Conservation (phyloP, 2,113 vertebrate species). For the Phalacrocorax brasilianus region DNA sequence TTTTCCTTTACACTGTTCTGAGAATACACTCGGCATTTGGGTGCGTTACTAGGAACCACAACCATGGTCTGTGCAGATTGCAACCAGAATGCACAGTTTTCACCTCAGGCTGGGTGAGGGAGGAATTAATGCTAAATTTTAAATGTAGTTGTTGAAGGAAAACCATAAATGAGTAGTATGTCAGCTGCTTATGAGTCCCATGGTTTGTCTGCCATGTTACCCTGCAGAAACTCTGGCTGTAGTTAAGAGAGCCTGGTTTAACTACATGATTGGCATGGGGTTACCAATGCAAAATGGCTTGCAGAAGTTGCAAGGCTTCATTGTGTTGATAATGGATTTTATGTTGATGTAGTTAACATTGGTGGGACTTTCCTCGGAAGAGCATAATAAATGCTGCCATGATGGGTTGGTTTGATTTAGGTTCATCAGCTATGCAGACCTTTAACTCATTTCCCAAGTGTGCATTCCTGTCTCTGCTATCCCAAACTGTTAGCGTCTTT, state of each 20-base stretch:
- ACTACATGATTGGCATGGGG: rapidly evolving
- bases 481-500: background rate
- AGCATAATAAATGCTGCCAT: background rate
- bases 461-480: background rate
- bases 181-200: background rate
- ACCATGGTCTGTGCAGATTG: background rate
- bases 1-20: background rate
- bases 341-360: background rate
- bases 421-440: background rate
- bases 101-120: background rate
- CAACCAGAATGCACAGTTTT: background rate
- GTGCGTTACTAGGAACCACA: background rate
- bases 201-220: background rate
- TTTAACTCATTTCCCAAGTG: background rate
- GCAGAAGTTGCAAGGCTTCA: background rate
- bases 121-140: background rate
- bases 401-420: background rate
- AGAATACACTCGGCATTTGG: background rate
- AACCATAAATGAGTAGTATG: background rate
- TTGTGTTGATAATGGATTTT: background rate
- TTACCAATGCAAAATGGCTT: background rate
- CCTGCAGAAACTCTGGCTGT: background rate
- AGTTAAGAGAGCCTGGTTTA: background rate
- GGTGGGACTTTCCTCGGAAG: background rate
- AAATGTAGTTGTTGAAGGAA: background rate